Evolutionary conservation across 2,888 invertebrate species (phyloP).

Genomic region (Encarsia formosa): DNA sequence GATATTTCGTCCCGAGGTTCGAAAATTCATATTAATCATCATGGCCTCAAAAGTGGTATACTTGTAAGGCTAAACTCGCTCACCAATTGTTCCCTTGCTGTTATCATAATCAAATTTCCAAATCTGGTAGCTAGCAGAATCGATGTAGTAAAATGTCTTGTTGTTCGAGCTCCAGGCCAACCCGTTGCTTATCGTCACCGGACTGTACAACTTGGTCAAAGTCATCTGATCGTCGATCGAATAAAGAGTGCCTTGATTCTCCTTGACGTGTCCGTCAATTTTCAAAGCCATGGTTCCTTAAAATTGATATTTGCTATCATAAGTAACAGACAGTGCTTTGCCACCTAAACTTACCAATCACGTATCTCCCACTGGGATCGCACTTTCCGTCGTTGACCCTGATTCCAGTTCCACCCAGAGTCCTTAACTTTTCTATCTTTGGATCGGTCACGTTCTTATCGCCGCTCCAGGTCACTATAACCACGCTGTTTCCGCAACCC

Average conservation of each 20-base stretch:
- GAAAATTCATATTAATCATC: too few species aligned
- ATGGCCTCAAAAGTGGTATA: too few species aligned
- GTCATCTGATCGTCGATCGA: constrained; percentile 49
- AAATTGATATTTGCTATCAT: too few species aligned
- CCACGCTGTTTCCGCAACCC: constrained; percentile 49
- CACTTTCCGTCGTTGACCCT: constrained; percentile 70
- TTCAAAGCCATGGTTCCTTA: constrained; percentile 44
- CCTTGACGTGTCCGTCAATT: constrained; percentile 41
- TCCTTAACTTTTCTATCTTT: constrained; percentile 40
- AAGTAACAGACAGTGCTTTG: too few species aligned
- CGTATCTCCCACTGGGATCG: constrained; percentile 63
- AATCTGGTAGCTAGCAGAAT: constrained; percentile 64
- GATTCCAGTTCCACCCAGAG: constrained; percentile 52
- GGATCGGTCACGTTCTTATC: constrained; percentile 33
- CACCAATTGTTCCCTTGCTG: constrained; percentile 57
- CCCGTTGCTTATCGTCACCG: constrained; percentile 73
- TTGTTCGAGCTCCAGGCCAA: constrained; percentile 71
- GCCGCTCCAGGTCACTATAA: constrained; percentile 55
- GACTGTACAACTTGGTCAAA: constrained; percentile 37
- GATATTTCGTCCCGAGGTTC: too few species aligned
- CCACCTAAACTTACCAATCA: constrained; percentile 64
- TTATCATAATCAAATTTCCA: constrained; percentile 68
- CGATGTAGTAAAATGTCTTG: constrained; percentile 73
- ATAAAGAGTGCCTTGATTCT: constrained; percentile 60
- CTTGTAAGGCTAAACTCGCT: too few species aligned